phyloP scores from a whole-genome alignment of 2,797 vertebrate species.

The Sitta carolinensis region DNA sequence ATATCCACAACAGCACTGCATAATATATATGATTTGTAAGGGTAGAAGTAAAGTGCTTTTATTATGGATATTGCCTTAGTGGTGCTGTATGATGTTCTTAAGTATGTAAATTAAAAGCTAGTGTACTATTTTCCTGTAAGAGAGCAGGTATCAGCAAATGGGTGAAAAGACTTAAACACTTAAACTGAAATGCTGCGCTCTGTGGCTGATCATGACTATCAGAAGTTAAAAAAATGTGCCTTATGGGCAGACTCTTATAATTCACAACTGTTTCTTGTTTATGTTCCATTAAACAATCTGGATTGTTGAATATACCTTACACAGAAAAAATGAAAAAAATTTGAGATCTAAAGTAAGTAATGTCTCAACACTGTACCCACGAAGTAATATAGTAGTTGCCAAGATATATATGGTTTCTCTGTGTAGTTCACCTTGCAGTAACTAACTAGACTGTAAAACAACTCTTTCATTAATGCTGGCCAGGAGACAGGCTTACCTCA shows the following conservation, averaged over 20 bases:
- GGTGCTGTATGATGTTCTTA: neutral
- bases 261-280: neutral
- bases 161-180: neutral
- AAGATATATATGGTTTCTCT: constrained; percentile 8
- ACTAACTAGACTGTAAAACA: constrained; percentile 25
- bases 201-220: neutral
- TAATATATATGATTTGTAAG: neutral
- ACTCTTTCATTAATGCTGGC: constrained; percentile 31
- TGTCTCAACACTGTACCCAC: neutral
- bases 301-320: neutral
- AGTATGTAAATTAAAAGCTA: neutral
- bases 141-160: neutral
- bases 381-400: constrained; percentile 33
- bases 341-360: neutral
- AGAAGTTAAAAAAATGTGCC: neutral
- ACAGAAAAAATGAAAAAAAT: neutral
- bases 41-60: neutral
- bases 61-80: neutral
- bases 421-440: neutral
- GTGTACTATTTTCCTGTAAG: neutral
- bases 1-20: neutral
- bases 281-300: neutral
- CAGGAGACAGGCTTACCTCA: constrained; percentile 40
- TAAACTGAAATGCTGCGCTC: neutral
- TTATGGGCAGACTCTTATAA: neutral